phyloP scores from a whole-genome alignment of 2,888 invertebrate species.

The Heliconius cydno region DNA sequence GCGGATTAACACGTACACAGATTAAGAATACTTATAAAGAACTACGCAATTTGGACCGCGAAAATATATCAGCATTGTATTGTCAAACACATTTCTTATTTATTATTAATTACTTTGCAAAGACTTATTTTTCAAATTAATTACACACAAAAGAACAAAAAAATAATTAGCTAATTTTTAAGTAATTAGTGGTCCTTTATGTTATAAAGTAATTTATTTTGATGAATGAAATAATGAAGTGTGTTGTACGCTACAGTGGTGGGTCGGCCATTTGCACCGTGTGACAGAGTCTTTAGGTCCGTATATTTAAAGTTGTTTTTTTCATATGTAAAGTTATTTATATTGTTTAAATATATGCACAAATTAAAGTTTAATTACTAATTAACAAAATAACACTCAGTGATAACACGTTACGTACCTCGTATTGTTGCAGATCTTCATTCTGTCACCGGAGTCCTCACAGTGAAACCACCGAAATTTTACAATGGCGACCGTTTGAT shows the following conservation, averaged over 20 bases:
- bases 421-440: constrained; percentile 81
- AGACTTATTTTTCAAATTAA: constrained; percentile 35
- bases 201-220: constrained; percentile 57
- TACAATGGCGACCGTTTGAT: constrained; percentile 80
- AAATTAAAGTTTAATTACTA: constrained; percentile 64
- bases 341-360: constrained; percentile 72
- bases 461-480: constrained; percentile 77
- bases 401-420: constrained; percentile 77
- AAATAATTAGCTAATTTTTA: constrained; percentile 65
- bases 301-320: constrained; percentile 76
- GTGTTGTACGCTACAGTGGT: constrained; percentile 84
- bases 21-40: constrained; percentile 36
- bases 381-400: constrained; percentile 65
- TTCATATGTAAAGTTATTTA: constrained; percentile 76
- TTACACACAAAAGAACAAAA: constrained; percentile 48
- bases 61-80: constrained; percentile 52
- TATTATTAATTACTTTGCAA: constrained; percentile 45
- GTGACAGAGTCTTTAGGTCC: constrained; percentile 86
- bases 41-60: constrained; percentile 41
- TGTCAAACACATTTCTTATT: constrained; percentile 64
- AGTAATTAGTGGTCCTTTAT: constrained; percentile 50
- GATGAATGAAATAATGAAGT: constrained; percentile 61
- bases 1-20: constrained; percentile 37
- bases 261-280: constrained; percentile 88
- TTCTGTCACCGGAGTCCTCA: constrained; percentile 80